These are phyloP conservation scores for Scaptomyza cyrtandrae DNA, from an alignment of 2,888 invertebrate genomes.

Conservation along the genomic window DNA sequence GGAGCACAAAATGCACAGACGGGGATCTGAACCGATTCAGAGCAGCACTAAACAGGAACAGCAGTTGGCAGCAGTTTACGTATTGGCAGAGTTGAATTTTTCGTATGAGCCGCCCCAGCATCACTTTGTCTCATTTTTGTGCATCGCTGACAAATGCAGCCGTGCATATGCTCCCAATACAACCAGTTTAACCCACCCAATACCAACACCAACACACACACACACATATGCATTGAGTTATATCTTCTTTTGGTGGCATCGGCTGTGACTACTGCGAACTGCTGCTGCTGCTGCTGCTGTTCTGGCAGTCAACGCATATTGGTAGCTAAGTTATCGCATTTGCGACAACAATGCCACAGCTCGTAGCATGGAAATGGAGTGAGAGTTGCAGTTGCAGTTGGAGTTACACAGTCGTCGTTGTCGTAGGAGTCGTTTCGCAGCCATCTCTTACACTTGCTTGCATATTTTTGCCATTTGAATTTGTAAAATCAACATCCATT, in stretches of 20 bases:
- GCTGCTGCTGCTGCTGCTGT: slow-evolving; percentile 8
- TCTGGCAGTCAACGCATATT: slow-evolving; percentile 78
- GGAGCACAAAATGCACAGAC: slow-evolving; percentile 33
- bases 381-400: slow-evolving; percentile 28
- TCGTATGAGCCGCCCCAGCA: slow-evolving; percentile 50
- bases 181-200: slow-evolving; percentile 19
- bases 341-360: slow-evolving; percentile 76
- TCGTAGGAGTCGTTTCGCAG: slow-evolving; percentile 42
- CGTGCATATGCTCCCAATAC: slow-evolving; percentile 71
- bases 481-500: slow-evolving; percentile 80
- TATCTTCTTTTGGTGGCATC: slow-evolving; percentile 60
- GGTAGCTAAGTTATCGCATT: slow-evolving; percentile 80
- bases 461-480: slow-evolving; percentile 81
- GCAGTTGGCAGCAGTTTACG: slow-evolving; percentile 24
- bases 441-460: slow-evolving; percentile 79
- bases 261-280: slow-evolving; percentile 6
- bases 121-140: slow-evolving; percentile 80
- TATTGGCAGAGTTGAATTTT: slow-evolving; percentile 40
- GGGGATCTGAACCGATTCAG: slow-evolving; percentile 30
- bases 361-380: slow-evolving; percentile 15
- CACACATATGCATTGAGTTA: slow-evolving; percentile 71
- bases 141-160: slow-evolving; percentile 81
- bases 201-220: slow-evolving; percentile 31
- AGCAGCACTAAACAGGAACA: slow-evolving; percentile 8
- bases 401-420: slow-evolving; percentile 26